A percentile compares a stretch with the other conserved stretches of the same genome.
Evolutionary conservation across 2,888 invertebrate genomes (phyloP).

Genomic region (Isoperla grammatica): DNA sequence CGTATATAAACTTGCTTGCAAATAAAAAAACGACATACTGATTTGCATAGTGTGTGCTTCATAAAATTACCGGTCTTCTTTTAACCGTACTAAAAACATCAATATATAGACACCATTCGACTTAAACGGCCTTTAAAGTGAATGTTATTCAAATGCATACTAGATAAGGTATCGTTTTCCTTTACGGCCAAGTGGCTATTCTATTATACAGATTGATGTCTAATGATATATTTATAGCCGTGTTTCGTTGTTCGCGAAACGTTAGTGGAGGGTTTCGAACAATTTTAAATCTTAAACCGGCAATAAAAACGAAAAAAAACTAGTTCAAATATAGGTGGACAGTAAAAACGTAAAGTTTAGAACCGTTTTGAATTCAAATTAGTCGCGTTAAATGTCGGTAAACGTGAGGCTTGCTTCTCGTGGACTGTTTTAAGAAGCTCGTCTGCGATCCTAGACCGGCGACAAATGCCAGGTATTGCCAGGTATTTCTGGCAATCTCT

Average conservation of each 20-base stretch:
- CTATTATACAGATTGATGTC: neutral
- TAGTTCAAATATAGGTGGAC: neutral
- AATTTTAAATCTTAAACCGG: neutral
- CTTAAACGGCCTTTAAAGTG: neutral
- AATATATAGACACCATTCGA: neutral
- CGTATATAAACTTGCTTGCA: neutral
- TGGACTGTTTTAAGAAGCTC: too few species aligned
- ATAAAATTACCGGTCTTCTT: neutral
- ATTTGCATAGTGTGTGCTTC: conserved; percentile 4
- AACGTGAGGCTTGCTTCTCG: too few species aligned
- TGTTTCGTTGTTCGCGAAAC: neutral
- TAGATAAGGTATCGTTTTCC: conserved; percentile 1
- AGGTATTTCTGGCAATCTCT: too few species aligned
- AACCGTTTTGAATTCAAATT: conserved; percentile 4
- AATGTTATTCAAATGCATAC: neutral
- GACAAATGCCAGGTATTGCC: too few species aligned
- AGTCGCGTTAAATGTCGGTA: neutral
- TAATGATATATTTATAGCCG: neutral
- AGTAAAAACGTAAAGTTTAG: neutral
- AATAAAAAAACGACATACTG: neutral
- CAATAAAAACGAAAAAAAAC: neutral
- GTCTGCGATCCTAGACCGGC: too few species aligned
- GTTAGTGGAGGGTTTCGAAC: neutral
- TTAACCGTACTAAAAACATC: neutral
- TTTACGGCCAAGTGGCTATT: neutral